Evolutionary conservation across 2,888 invertebrate genomes (phyloP).

Genomic region (Cybosia mesomella): DNA sequence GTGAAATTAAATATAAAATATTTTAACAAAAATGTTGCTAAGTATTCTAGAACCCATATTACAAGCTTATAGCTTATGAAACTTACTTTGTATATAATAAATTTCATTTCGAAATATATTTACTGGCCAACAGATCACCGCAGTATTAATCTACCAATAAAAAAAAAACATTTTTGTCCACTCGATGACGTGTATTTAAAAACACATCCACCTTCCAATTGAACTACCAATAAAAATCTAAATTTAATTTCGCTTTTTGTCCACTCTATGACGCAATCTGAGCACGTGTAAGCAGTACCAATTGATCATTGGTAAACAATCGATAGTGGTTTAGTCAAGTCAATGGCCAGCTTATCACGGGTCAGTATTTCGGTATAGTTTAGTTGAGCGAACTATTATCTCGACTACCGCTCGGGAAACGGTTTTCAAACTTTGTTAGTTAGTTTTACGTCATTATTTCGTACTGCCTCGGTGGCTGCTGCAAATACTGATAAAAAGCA

Average conservation of each 20-base stretch:
- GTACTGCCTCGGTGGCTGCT: background rate
- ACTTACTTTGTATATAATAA: too few species aligned
- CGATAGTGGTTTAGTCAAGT: slow-evolving; percentile 63
- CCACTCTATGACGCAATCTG: slow-evolving; percentile 49
- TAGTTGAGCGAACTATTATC: slow-evolving; percentile 64
- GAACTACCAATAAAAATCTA: background rate
- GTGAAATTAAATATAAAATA: background rate
- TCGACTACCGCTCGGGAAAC: slow-evolving; percentile 42
- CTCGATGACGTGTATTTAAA: too few species aligned
- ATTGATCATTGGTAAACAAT: slow-evolving; percentile 58
- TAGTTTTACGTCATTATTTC: background rate
- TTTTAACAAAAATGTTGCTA: background rate
- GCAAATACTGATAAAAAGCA: too few species aligned
- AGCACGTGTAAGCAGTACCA: slow-evolving; percentile 51
- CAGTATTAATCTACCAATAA: too few species aligned
- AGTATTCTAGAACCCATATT: too few species aligned
- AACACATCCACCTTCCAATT: too few species aligned
- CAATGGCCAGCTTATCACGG: slow-evolving; percentile 73
- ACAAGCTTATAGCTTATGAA: too few species aligned
- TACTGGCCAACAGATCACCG: too few species aligned
- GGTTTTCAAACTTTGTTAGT: slow-evolving; percentile 57
- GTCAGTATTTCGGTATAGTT: slow-evolving; percentile 67
- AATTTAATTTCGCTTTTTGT: background rate
- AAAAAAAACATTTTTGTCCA: background rate
- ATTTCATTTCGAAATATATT: too few species aligned